Evolutionary conservation across 2,797 vertebrate genomes (phyloP).

Genomic region (Phataginus tetradactyla): DNA sequence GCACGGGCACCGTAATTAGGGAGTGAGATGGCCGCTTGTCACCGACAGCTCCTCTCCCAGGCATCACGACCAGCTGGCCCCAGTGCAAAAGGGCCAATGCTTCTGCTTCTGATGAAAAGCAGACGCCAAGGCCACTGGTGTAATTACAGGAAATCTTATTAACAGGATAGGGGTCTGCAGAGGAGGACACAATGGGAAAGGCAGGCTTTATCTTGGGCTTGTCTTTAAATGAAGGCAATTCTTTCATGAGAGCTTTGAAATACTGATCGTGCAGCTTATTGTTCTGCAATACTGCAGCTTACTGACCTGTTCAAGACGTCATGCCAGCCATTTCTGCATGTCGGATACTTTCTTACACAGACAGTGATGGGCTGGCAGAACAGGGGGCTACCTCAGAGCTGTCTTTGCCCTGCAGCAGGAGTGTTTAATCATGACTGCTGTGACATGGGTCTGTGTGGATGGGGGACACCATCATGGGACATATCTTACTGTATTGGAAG

Average conservation of each 20-base stretch:
- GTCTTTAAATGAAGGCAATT: neutral
- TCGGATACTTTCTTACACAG: neutral
- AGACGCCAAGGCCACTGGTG: neutral
- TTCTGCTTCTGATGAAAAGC: slow-evolving; percentile 44
- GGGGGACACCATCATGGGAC: neutral
- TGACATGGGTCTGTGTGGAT: fast-evolving
- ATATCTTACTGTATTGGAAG: neutral
- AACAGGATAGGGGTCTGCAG: neutral
- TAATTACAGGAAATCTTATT: neutral
- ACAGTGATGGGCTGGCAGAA: neutral
- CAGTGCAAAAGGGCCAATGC: neutral
- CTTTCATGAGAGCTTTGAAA: neutral
- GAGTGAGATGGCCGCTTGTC: neutral
- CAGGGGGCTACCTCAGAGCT: fast-evolving
- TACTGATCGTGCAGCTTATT: fast-evolving
- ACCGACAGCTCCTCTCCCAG: neutral
- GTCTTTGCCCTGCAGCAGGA: neutral
- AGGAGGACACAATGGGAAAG: fast-evolving
- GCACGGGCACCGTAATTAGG: fast-evolving
- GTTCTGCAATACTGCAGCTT: neutral
- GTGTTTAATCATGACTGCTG: neutral
- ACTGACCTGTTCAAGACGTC: neutral
- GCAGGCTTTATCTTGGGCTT: neutral
- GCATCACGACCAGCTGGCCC: neutral
- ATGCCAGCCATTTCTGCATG: fast-evolving